Base-by-base conservation (phyloP, 2,797 vertebrate genomes). In the Enteromius anoplus region DNA sequence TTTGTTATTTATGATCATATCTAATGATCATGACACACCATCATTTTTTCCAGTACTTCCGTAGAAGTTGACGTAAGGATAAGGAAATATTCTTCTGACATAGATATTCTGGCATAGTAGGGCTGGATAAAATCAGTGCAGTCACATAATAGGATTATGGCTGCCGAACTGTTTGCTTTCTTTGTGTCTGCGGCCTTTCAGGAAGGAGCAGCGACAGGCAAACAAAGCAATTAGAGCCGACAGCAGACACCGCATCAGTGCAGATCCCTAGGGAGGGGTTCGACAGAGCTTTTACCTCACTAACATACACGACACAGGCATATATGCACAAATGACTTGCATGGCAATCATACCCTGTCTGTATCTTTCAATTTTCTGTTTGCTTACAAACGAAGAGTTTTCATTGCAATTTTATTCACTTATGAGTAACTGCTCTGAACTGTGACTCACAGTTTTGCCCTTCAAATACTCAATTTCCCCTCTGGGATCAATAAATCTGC, bases 161-260 rank as follows among this genome's bases (percentile, higher is more conserved):
- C 75, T 75, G 80, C 73, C 80, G 75, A 80, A 55, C 66, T 80
- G 83, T 75, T 80, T 81, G 70, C 68, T 82, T 73, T 23, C 80
- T 73, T 80, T 69, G 77, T 77, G 58, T 85, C 82, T 83, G 72
- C n/a, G 75, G 86, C 82, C 75, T 73, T 71, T 85, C 75, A 87
- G 82, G 80, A 79, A 78, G 65, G 58, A 87, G 70, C 83, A 75
- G 62, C 49, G 75, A 85, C 81, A 73, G 66, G 79, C 81, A 86
- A 82, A 87, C 84, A 81, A 85, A 85, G 83, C 86, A 85, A 87
- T 88, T 88, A 86, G 75, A 82, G 83, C 71, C 64, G 51, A 85
- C 78, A 75, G 81, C 73, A 86, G 86, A 87, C 80, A 83, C 75
- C 68, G 66, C 78, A 84, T 70, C 60, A 78, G 70, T 84, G 65